These are phyloP conservation scores for Phytoseiulus persimilis DNA, from an alignment of 2,888 invertebrate genomes.

Conservation along the genomic window DNA sequence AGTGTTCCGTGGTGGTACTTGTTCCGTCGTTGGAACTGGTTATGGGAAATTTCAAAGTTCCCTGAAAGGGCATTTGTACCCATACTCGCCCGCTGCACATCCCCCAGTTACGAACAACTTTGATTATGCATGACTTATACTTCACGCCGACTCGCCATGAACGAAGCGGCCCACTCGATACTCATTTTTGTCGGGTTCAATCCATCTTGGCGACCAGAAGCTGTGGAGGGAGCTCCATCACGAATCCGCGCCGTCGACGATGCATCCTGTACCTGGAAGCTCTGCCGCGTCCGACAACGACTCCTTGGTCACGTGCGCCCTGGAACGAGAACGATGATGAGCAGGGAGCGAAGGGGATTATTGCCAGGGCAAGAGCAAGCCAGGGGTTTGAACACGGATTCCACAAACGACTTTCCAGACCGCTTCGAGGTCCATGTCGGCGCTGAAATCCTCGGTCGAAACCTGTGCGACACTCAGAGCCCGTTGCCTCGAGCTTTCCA, in stretches of 20 bases:
- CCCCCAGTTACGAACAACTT: too few relatives aligned
- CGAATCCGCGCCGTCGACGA: not conserved
- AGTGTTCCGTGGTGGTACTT: too few relatives aligned
- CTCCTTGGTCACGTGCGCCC: not conserved
- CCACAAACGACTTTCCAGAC: not conserved
- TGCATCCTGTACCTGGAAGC: not conserved
- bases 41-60: too few relatives aligned
- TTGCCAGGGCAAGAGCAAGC: not conserved
- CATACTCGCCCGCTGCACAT: too few relatives aligned
- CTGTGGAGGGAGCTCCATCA: not conserved
- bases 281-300: not conserved
- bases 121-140: too few relatives aligned
- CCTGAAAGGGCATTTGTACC: too few relatives aligned
- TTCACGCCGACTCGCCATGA: too few relatives aligned
- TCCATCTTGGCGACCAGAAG: not conserved
- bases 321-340: not conserved
- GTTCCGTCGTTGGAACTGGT: too few relatives aligned
- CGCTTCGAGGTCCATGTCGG: not conserved
- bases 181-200: not conserved
- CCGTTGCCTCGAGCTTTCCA: too few relatives aligned
- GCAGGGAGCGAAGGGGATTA: not conserved
- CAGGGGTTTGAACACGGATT: not conserved
- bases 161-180: not conserved
- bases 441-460: not conserved
- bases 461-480: too few relatives aligned